phyloP scores from a whole-genome alignment of 2,797 vertebrate genomes.

The Liasis olivaceus region DNA sequence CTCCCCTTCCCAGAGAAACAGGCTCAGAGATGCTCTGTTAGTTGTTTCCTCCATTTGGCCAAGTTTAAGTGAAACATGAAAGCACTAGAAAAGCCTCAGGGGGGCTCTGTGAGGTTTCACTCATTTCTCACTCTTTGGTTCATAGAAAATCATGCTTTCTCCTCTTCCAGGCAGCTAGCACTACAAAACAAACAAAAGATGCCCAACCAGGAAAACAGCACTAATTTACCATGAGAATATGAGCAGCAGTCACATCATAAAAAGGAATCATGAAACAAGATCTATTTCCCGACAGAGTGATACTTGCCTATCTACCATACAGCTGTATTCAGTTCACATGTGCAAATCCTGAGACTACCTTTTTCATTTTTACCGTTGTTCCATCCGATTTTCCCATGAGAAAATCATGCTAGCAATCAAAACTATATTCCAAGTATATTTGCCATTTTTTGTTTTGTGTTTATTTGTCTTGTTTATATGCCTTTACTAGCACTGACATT shows the following conservation, averaged over 20 bases:
- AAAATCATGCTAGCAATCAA: background rate
- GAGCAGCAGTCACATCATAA: background rate
- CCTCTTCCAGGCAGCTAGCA: background rate
- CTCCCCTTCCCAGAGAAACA: constrained; percentile 4
- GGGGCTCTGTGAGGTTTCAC: background rate
- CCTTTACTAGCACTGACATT: background rate
- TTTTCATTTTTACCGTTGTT: background rate
- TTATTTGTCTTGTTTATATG: background rate
- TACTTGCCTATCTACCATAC: background rate
- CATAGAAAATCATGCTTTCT: background rate
- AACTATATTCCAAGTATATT: background rate
- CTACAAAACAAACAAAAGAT: background rate
- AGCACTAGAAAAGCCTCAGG: background rate
- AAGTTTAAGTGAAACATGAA: background rate
- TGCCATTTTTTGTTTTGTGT: background rate
- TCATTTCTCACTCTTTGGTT: rapidly evolving
- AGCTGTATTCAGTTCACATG: background rate
- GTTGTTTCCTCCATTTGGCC: background rate
- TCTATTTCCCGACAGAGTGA: background rate
- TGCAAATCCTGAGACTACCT: background rate
- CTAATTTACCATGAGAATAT: background rate
- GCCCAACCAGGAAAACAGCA: background rate
- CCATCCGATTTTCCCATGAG: background rate
- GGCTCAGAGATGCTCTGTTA: background rate
- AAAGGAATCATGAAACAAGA: rapidly evolving